Base-by-base conservation (phyloP, 2,888 invertebrate species). In the Tillus elongatus region DNA sequence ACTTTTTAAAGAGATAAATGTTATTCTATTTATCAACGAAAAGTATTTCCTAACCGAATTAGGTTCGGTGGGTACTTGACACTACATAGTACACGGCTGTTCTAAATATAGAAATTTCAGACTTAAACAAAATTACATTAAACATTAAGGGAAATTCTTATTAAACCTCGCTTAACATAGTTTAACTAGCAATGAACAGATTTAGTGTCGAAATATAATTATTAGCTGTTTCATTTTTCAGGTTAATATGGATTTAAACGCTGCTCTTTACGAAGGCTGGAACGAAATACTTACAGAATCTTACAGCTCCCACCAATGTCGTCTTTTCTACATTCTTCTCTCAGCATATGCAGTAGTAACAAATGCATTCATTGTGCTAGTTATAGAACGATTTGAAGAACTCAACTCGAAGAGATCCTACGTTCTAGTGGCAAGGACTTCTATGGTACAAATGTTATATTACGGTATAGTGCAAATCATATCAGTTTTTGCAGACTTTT, bases 211-310 rank as follows among this genome's bases (percentile, higher is more conserved):
- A n/a, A n/a, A n/a, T n/a, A n/a, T n/a, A n/a, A n/a, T n/a, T n/a
- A n/a, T n/a, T n/a, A n/a, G n/a, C n/a, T n/a, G n/a, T n/a, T n/a
- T n/a, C n/a, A n/a, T n/a, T n/a, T n/a, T n/a, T n/a, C n/a, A n/a
- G n/a, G n/a, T n/a, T n/a, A 19, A 8, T 8, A 19, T 19, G 24
- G 24, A 19, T 19, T 19, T 19, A n/a, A 19, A 19, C 24, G 24
- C 24, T 8, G 24, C 24, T 19, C 24, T 19, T n/a, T 19, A 19
- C n/a, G 24, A 19, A 6, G 24, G 24, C 24, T 19, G 24, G 24
- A 19, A 19, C n/a, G 24, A 19, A 6, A 19, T 19, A 19, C 6
- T 19, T 19, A 19, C 6, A n/a, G 24, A 19, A n/a, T 19, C 24
- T n/a, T 19, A 19, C n/a, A 19, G 6, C 24, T 8, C 24, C 6